These are phyloP conservation scores for Myotis brandtii DNA, from an alignment of 2,113 vertebrate species.

Conservation along the genomic window DNA sequence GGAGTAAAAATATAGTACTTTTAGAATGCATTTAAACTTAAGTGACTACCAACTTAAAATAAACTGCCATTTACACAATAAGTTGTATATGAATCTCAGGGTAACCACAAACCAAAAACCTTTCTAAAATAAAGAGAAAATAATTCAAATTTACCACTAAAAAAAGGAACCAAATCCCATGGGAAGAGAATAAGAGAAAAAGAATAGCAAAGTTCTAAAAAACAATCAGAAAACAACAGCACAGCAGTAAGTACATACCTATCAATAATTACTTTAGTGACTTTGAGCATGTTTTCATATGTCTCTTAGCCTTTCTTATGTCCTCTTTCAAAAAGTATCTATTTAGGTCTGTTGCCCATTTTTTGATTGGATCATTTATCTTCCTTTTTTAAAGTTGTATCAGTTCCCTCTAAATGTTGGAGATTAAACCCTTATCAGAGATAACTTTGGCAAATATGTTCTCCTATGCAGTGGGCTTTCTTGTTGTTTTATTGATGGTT, in stretches of 20 bases:
- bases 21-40: not conserved
- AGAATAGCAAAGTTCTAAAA: not conserved
- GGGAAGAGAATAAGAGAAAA: not conserved
- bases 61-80: not conserved
- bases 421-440: too few relatives aligned
- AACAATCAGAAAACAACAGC: not conserved
- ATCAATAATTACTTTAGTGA: not conserved
- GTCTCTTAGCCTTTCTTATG: too few relatives aligned
- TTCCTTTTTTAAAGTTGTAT: too few relatives aligned
- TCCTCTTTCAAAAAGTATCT: too few relatives aligned
- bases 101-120: not conserved
- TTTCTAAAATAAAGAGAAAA: not conserved
- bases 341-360: too few relatives aligned
- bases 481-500: too few relatives aligned
- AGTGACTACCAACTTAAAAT: not conserved
- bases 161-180: not conserved
- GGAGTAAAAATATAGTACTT: not conserved
- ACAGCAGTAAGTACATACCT: not conserved
- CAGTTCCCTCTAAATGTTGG: too few relatives aligned
- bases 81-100: not conserved
- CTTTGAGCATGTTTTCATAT: too few relatives aligned
- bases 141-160: not conserved
- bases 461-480: too few relatives aligned
- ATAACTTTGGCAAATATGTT: too few relatives aligned
- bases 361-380: too few relatives aligned